Percentiles rank a stretch among this genome's conserved stretches.
Evolutionary conservation across 2,797 vertebrate species (phyloP).

Genomic region (Masticophis lateralis): DNA sequence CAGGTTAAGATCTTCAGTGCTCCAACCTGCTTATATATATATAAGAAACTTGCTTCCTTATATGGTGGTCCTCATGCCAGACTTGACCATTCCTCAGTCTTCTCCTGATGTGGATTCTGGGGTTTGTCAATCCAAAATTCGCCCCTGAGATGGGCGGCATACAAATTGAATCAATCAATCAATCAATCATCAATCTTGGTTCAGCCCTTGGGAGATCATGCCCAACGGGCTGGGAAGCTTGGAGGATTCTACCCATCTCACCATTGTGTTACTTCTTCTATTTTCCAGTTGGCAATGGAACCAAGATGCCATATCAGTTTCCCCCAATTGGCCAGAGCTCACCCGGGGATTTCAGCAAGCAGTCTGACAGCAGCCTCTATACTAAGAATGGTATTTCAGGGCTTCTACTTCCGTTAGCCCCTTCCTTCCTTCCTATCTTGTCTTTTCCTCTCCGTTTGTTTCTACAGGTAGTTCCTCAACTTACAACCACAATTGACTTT

Average conservation of each 20-base stretch:
- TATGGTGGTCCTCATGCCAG: too few relatives aligned
- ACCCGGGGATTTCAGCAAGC: conserved; percentile 75
- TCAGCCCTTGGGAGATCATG: not conserved
- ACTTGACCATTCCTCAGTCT: not conserved
- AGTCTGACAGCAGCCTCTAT: conserved; percentile 71
- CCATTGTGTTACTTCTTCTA: conserved; percentile 62
- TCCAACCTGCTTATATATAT: not conserved
- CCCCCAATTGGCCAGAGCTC: conserved; percentile 74
- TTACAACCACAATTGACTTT: not conserved
- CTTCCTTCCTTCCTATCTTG: not conserved
- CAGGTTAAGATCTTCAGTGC: not conserved
- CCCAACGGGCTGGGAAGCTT: not conserved
- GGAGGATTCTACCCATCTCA: not conserved
- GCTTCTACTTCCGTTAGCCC: conserved; percentile 1
- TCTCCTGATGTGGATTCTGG: too few relatives aligned
- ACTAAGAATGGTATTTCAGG: conserved; percentile 69
- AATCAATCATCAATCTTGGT: too few relatives aligned
- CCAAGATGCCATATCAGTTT: conserved; percentile 75
- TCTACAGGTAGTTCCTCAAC: not conserved
- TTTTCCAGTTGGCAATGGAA: conserved; percentile 73
- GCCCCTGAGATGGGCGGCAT: not conserved
- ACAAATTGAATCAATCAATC: not conserved
- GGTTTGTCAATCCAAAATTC: not conserved
- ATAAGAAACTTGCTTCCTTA: not conserved
- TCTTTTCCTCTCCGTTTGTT: not conserved